Conservation (phyloP, 2,113 vertebrate genomes). For the Orcinus orca region DNA sequence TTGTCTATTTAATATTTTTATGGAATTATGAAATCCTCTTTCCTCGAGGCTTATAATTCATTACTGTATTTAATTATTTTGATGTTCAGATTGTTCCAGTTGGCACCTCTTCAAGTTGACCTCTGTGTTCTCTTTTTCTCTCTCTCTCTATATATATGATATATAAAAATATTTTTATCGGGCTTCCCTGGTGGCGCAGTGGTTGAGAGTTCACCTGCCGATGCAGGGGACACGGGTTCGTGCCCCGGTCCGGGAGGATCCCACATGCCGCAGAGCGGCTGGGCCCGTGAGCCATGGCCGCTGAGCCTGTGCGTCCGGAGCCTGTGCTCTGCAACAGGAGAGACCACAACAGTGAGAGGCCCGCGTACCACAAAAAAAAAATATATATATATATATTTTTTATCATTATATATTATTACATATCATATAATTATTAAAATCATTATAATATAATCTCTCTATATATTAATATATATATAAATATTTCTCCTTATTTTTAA, state of each 20-base stretch:
- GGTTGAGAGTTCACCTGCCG: too few relatives aligned
- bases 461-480: background rate
- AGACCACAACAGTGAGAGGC: too few relatives aligned
- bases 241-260: too few relatives aligned
- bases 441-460: background rate
- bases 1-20: background rate
- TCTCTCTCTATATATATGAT: background rate
- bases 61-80: background rate
- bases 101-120: background rate
- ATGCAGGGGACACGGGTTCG: too few relatives aligned
- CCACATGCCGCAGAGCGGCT: too few relatives aligned
- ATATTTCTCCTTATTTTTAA: too few relatives aligned
- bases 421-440: too few relatives aligned
- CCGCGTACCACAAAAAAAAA: too few relatives aligned
- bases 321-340: too few relatives aligned
- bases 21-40: background rate
- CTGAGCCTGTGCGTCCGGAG: too few relatives aligned
- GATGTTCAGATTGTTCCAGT: background rate
- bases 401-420: background rate
- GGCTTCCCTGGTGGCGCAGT: too few relatives aligned
- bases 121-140: background rate
- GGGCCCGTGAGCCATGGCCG: too few relatives aligned
- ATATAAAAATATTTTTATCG: background rate
- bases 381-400: background rate
- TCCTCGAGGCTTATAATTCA: background rate